Evolutionary conservation across 53 echinoderm and acorn worm species (phyloP), one percentile per base, ranked within the genome.

Genomic region (Glandiceps talaboti): DNA sequence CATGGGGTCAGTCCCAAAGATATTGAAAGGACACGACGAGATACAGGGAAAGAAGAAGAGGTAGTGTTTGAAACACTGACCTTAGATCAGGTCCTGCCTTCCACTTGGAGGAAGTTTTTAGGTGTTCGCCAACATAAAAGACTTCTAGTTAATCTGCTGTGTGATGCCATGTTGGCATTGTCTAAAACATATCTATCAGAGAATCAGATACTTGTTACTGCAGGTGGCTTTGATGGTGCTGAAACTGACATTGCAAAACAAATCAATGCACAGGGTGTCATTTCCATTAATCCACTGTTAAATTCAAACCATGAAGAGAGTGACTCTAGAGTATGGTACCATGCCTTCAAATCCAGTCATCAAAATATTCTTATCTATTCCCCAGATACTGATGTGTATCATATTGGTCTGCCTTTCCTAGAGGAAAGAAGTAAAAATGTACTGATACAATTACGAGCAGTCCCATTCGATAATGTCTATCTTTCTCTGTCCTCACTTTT

Each of bases 321-420:
- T 25, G 87, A 87, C 32, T 84, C 84, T 20, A 31, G 84, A 27
- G 87, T 87, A 25, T 87, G 87, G 87, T 80, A 64, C 31, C 87
- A 84, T 80, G 83, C 80, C 32, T 29, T 25, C 26, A n/a, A 73
- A 31, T 76, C 84, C 0, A 20, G 28, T 1, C 72, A 32, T 29
- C 25, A 1, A 0, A 45, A 26, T 0, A 79, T 87, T 30, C 30
- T 33, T 1, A 87, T 87, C 32, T 87, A 87, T 31, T 80, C 80
- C 25, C 87, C 87, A 72, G 88, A 88, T 77, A 76, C 80, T 1
- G 88, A 88, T 31, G 83, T 73, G 26, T 77, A 80, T 31, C 80
- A 88, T 32, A 73, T 88, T 74, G 88, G 84, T 1, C 45, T 88
- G 25, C 88, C 84, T 25, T 32, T 88, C 12, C 27, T 82, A 26